These are phyloP conservation scores for Drosophila tropicalis DNA, from an alignment of 1,140 invertebrate species.

Conservation along the genomic window DNA sequence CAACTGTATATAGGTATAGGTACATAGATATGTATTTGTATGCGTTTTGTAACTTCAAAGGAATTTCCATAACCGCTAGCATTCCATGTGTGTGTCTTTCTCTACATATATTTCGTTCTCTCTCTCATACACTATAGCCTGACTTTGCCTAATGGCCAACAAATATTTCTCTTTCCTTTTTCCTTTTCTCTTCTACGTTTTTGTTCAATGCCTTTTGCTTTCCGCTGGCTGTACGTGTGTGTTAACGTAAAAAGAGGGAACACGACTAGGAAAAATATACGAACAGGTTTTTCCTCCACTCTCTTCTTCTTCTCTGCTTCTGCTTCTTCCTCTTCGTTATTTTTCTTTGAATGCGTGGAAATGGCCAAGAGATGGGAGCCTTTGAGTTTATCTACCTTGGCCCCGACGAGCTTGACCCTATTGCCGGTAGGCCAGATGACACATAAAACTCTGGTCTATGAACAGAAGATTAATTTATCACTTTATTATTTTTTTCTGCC, in stretches of 20 bases:
- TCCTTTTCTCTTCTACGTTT: conserved; percentile 10
- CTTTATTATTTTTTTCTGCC: conserved; percentile 26
- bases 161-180: conserved; percentile 45
- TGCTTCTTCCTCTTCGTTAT: background rate
- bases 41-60: conserved; percentile 59
- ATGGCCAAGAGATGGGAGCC: conserved; percentile 47
- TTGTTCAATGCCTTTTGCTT: conserved; percentile 73
- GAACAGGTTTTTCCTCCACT: conserved; percentile 59
- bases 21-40: conserved; percentile 26
- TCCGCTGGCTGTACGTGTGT: conserved; percentile 64
- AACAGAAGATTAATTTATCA: conserved; percentile 31
- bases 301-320: background rate
- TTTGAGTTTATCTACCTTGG: conserved; percentile 45
- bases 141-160: conserved; percentile 63
- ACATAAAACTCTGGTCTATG: conserved; percentile 38
- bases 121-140: conserved; percentile 8
- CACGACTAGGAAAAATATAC: conserved; percentile 65
- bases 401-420: conserved; percentile 51
- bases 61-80: conserved; percentile 81
- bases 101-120: conserved; percentile 4
- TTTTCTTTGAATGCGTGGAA: conserved; percentile 17
- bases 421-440: conserved; percentile 48
- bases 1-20: conserved; percentile 22
- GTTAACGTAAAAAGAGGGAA: conserved; percentile 71
- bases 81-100: conserved; percentile 56